A percentile compares a stretch with the other conserved stretches of the same genome.
phyloP scores from a whole-genome alignment of 1,140 invertebrate species.

The Chymomyza costata region DNA sequence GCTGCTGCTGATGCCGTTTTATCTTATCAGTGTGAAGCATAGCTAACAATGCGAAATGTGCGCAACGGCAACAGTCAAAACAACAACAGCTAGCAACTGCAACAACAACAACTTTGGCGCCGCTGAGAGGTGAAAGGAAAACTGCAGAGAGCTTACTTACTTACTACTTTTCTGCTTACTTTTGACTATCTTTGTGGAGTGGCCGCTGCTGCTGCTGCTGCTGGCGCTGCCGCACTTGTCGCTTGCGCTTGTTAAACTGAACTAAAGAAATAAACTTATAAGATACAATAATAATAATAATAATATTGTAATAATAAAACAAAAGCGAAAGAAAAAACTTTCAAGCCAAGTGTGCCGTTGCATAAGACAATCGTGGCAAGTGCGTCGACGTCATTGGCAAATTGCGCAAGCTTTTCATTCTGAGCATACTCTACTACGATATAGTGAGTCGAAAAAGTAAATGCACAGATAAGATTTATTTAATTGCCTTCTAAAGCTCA shows the following conservation, averaged over 20 bases:
- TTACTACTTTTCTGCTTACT: constrained; percentile 15
- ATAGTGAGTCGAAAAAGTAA: too few relatives aligned
- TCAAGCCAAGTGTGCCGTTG: constrained; percentile 56
- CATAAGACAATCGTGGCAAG: constrained; percentile 47
- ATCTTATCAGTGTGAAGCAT: too few relatives aligned
- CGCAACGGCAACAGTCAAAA: constrained; percentile 30
- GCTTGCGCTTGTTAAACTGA: constrained; percentile 55
- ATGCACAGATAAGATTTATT: too few relatives aligned
- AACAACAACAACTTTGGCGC: constrained; percentile 20
- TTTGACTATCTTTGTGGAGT: constrained; percentile 27
- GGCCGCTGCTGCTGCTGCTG: constrained; percentile 66
- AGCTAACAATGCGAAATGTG: too few relatives aligned
- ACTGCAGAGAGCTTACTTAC: constrained; percentile 7
- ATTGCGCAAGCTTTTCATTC: constrained; percentile 51
- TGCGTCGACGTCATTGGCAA: constrained; percentile 17
- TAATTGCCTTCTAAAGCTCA: too few relatives aligned
- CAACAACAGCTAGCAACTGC: constrained; percentile 16
- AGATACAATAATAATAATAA: too few relatives aligned
- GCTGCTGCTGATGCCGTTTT: too few relatives aligned
- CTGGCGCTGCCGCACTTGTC: constrained; percentile 62
- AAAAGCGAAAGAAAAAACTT: constrained; percentile 24
- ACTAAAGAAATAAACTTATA: constrained; percentile 33
- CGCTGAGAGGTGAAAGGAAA: constrained; percentile 23
- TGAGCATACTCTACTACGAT: too few relatives aligned
- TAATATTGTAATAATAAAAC: too few relatives aligned